A percentile compares a stretch with the other conserved stretches of the same genome.
Conservation (phyloP, 2,888 invertebrate species). For the Troides oblongomaculatus region DNA sequence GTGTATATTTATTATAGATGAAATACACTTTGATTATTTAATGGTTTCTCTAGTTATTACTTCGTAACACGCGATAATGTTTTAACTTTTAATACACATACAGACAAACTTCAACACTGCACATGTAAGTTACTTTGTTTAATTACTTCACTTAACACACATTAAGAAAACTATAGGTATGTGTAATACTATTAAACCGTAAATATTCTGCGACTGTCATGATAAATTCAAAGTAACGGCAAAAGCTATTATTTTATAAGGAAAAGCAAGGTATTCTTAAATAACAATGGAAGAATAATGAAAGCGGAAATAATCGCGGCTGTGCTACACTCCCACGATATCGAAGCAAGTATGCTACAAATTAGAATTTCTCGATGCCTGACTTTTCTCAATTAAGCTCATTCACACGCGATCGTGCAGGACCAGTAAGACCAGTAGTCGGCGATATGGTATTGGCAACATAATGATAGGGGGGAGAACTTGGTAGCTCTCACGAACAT, state of each 20-base stretch:
- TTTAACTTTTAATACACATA: too few species aligned
- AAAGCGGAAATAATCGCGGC: constrained; percentile 32
- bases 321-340: constrained; percentile 44
- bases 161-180: background rate
- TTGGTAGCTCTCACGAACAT: constrained; percentile 54
- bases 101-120: too few species aligned
- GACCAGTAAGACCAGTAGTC: constrained; percentile 72
- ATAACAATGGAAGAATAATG: constrained; percentile 8
- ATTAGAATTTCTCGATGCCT: constrained; percentile 68
- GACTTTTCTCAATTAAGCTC: constrained; percentile 69
- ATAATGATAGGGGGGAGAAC: constrained; percentile 57
- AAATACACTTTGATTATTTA: too few species aligned
- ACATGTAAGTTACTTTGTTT: too few species aligned
- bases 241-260: background rate
- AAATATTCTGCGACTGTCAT: background rate
- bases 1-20: too few species aligned
- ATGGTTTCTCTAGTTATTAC: too few species aligned
- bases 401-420: constrained; percentile 59
- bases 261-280: background rate
- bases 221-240: background rate
- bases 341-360: constrained; percentile 46
- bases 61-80: too few species aligned
- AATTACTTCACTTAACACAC: too few species aligned
- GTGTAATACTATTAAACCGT: background rate
- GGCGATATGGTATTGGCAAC: constrained; percentile 57